A percentile compares a stretch with the other conserved stretches of the same genome.
Conservation (phyloP, 2,888 invertebrate genomes). For the Tanytarsus gracilentus region DNA sequence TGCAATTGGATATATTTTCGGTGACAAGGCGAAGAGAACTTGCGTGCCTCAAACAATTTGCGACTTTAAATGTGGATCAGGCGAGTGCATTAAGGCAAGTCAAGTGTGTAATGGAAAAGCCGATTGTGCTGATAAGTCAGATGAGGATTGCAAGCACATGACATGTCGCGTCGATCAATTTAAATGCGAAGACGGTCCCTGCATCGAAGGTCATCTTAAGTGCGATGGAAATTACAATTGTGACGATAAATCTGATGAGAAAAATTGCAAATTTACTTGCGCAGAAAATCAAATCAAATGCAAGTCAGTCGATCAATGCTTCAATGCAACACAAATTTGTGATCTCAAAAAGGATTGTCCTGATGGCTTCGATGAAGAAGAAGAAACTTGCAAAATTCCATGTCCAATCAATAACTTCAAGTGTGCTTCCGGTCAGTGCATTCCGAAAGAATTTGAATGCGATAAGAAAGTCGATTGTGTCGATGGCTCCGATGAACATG, state of each 20-base stretch:
- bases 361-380: conserved; percentile 45
- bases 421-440: conserved; percentile 60
- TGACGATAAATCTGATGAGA: conserved; percentile 50
- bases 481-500: conserved; percentile 66
- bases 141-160: conserved; percentile 46
- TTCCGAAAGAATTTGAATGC: conserved; percentile 58
- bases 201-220: conserved; percentile 42
- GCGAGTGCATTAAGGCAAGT: conserved; percentile 25
- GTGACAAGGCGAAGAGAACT: conserved; percentile 43
- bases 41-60: conserved; percentile 51
- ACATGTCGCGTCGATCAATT: conserved; percentile 45
- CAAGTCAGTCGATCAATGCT: conserved; percentile 44
- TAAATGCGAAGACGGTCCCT: conserved; percentile 48
- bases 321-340: conserved; percentile 45
- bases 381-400: conserved; percentile 33
- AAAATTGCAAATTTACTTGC: conserved; percentile 45
- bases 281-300: conserved; percentile 46
- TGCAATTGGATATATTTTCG: conserved; percentile 54
- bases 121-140: conserved; percentile 50
- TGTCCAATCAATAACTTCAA: conserved; percentile 49
- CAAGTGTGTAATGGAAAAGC: conserved; percentile 46
- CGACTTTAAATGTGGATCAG: conserved; percentile 39
- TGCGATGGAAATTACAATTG: conserved; percentile 51
- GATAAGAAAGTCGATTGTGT: conserved; percentile 65
- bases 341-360: conserved; percentile 46